Conservation (phyloP, 2,113 vertebrate genomes). For the Plecturocebus donacophilus region DNA sequence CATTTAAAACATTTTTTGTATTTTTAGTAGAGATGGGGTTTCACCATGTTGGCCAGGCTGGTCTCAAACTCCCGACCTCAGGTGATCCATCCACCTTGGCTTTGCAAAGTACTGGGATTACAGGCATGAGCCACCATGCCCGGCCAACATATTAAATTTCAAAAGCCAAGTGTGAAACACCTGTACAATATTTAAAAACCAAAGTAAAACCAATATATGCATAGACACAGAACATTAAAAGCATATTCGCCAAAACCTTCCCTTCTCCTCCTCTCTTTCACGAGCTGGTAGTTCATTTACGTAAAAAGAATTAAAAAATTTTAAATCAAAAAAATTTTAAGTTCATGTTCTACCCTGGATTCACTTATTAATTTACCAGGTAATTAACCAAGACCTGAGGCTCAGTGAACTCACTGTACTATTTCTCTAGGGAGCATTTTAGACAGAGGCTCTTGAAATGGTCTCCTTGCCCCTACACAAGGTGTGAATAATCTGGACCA, state of each 20-base stretch:
- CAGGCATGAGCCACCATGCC: too few species aligned
- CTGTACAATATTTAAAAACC: background rate
- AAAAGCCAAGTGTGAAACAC: background rate
- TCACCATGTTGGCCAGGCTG: too few species aligned
- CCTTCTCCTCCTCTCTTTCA: background rate
- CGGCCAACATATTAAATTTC: background rate
- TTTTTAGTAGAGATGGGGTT: too few species aligned
- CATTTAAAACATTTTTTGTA: too few species aligned
- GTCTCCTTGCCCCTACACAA: background rate
- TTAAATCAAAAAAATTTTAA: constrained; percentile 30
- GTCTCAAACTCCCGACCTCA: too few species aligned
- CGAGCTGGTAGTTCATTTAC: background rate
- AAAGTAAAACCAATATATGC: background rate
- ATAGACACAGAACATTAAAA: background rate
- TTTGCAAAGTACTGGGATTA: too few species aligned
- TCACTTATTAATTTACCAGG: constrained; percentile 15
- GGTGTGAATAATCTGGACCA: background rate
- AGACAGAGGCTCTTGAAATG: background rate
- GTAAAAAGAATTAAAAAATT: background rate
- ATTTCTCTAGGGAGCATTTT: background rate
- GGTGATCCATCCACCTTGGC: too few species aligned
- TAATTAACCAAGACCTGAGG: constrained; percentile 23
- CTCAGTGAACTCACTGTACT: background rate
- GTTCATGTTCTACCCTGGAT: background rate
- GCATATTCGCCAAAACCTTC: background rate